Evolutionary conservation across 2,797 vertebrate species (phyloP).

Genomic region (Prionace glauca): DNA sequence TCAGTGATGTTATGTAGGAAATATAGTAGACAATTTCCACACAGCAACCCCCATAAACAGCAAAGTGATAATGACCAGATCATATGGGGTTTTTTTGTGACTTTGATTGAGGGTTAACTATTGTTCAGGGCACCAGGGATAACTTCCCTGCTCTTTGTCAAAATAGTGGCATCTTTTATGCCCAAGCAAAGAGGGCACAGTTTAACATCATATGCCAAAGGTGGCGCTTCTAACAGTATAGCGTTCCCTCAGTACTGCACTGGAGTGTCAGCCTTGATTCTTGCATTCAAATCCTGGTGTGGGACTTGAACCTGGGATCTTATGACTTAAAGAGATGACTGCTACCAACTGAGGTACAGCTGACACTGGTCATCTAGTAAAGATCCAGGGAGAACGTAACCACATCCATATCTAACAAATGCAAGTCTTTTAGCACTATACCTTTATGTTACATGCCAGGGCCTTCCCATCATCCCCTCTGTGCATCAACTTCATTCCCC

Average conservation of each 20-base stretch:
- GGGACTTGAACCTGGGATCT: no score
- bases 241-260: no score
- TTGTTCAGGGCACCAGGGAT: background rate
- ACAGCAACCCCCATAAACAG: background rate
- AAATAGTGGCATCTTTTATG: background rate
- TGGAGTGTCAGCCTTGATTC: no score
- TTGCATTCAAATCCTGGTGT: no score
- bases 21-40: background rate
- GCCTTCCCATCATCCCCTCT: slow-evolving; percentile 58
- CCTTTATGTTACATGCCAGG: slow-evolving; percentile 61
- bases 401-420: background rate
- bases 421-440: slow-evolving; percentile 43
- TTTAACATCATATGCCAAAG: no score
- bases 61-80: background rate
- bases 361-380: background rate
- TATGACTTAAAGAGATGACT: no score
- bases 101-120: background rate
- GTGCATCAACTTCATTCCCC: slow-evolving; percentile 59
- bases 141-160: background rate
- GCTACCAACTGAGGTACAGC: no score
- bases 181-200: no score
- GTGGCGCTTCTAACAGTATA: no score
- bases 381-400: background rate
- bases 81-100: background rate
- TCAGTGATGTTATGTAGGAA: background rate